phyloP scores from a whole-genome alignment of 2,888 invertebrate species.

The Cacoxenus indagator region DNA sequence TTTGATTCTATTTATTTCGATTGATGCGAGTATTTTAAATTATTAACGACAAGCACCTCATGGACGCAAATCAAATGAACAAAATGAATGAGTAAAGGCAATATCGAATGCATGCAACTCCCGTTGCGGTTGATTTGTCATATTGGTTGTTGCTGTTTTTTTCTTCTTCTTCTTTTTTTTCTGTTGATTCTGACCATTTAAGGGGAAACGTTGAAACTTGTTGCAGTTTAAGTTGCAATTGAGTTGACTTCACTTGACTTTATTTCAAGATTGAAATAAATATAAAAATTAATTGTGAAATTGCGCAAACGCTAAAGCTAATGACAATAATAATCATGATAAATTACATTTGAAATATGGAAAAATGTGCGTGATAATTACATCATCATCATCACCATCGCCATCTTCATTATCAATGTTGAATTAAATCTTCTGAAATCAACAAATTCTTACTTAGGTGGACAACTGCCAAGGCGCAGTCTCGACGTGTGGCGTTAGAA shows the following conservation, averaged over 20 bases:
- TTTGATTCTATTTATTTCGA: too few relatives aligned
- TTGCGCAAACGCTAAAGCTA: background rate
- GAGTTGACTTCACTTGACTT: conserved; percentile 16
- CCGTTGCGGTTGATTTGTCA: conserved; percentile 28
- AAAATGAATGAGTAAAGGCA: too few relatives aligned
- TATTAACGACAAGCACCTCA: too few relatives aligned
- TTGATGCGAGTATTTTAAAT: background rate
- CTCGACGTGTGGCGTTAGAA: too few relatives aligned
- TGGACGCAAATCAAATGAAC: conserved; percentile 2
- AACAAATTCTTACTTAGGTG: too few relatives aligned
- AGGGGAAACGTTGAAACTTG: conserved; percentile 52
- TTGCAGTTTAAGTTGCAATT: background rate
- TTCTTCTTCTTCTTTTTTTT: conserved; percentile 21
- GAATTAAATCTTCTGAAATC: background rate
- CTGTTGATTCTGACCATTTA: conserved; percentile 58
- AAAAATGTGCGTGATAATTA: conserved; percentile 12
- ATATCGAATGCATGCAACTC: conserved; percentile 10
- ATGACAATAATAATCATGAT: conserved; percentile 16
- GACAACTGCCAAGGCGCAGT: too few relatives aligned
- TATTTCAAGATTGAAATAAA: conserved; percentile 37
- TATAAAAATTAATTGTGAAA: conserved; percentile 18
- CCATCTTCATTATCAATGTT: background rate
- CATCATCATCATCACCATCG: conserved; percentile 16
- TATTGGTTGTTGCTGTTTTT: background rate
- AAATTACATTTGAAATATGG: conserved; percentile 8